A percentile compares a stretch with the other conserved stretches of the same genome.
phyloP scores from a whole-genome alignment of 2,888 invertebrate species.

The Callyntrura sp. region DNA sequence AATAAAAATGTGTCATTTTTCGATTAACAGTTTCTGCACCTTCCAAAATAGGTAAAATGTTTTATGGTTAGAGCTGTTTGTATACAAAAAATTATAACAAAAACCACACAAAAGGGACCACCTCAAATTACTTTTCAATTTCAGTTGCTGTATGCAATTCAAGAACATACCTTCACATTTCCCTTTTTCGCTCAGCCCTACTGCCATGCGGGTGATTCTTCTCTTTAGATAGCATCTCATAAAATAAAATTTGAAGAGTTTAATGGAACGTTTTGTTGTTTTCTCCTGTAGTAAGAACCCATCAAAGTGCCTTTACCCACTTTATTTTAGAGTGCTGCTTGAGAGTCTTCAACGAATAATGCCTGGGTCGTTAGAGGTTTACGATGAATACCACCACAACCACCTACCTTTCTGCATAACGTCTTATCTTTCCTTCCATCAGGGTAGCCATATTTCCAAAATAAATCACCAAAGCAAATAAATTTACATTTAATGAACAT shows the following conservation, averaged over 20 bases:
- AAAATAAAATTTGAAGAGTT: not conserved
- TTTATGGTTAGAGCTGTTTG: not conserved
- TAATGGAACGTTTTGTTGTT: not conserved
- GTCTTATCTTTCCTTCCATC: no score
- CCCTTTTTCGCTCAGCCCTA: not conserved
- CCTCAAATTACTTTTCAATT: slow-evolving; percentile 67
- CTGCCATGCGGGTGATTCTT: not conserved
- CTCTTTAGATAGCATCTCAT: not conserved
- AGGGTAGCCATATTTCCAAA: no score
- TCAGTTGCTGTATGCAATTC: not conserved
- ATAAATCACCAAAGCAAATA: not conserved
- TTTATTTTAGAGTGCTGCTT: not conserved
- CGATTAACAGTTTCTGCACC: slow-evolving; percentile 23
- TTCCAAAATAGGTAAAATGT: slow-evolving; percentile 32
- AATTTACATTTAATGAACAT: slow-evolving; percentile 17
- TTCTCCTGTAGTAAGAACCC: no score
- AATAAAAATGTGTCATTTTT: slow-evolving; percentile 54
- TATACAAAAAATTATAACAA: not conserved
- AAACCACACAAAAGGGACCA: slow-evolving; percentile 65
- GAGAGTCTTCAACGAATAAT: no score
- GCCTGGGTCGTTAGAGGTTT: no score
- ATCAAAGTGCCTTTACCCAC: not conserved
- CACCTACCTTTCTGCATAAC: not conserved
- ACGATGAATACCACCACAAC: not conserved
- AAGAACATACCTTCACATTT: not conserved